These are phyloP conservation scores for Micromesistius poutassou DNA, from an alignment of 2,797 vertebrate genomes.

Conservation along the genomic window DNA sequence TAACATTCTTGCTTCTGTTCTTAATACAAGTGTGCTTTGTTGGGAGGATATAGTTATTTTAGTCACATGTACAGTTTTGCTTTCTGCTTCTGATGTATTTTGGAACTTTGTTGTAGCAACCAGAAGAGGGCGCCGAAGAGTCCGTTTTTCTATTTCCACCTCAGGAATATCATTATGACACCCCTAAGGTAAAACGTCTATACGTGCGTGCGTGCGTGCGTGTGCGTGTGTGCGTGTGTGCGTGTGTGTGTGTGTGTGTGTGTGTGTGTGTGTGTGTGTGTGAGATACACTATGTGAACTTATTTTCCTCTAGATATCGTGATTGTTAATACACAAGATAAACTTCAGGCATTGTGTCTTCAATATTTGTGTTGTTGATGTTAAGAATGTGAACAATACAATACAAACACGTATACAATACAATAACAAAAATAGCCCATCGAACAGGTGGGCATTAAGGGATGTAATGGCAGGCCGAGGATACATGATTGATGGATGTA, in stretches of 20 bases:
- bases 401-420: too few species aligned
- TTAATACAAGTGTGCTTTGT: slow-evolving; percentile 19
- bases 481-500: not conserved
- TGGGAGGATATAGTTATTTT: not conserved
- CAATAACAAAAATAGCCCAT: too few species aligned
- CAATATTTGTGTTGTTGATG: too few species aligned
- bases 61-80: not conserved
- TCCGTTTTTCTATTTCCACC: slow-evolving; percentile 72
- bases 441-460: not conserved
- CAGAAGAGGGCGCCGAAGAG: slow-evolving; percentile 73
- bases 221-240: slow-evolving; percentile 12
- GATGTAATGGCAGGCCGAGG: not conserved
- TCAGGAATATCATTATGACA: slow-evolving; percentile 55
- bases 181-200: slow-evolving; percentile 51
- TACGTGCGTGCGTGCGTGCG: slow-evolving; percentile 10
- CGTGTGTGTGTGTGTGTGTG: slow-evolving; percentile 17
- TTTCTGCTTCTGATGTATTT: slow-evolving; percentile 20
- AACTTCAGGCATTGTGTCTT: too few species aligned
- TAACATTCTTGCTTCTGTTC: slow-evolving; percentile 22
- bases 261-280: not conserved
- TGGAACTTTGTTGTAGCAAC: slow-evolving; percentile 59
- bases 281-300: too few species aligned
- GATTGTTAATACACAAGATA: too few species aligned
- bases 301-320: too few species aligned
- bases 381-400: too few species aligned